These are phyloP conservation scores for Galaxias olidus DNA, from an alignment of 2,797 vertebrate species.

Conservation along the genomic window DNA sequence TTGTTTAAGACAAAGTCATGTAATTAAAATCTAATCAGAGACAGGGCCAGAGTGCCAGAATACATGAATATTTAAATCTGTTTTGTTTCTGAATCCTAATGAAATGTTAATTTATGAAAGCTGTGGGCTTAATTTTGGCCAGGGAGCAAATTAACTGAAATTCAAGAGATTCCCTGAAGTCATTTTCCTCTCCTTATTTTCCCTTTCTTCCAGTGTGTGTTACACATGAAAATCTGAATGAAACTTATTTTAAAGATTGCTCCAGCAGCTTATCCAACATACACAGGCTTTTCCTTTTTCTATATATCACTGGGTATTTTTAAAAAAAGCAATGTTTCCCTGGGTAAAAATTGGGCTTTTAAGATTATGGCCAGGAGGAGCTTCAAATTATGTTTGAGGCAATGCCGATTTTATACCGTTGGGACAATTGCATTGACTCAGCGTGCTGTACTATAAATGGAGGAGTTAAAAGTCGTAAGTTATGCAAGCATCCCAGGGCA, in stretches of 20 bases:
- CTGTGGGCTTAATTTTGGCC: slow-evolving; percentile 63
- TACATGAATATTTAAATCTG: slow-evolving; percentile 71
- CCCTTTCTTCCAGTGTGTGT: slow-evolving; percentile 43
- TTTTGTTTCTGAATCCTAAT: slow-evolving; percentile 68
- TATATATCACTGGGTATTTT: too few species aligned
- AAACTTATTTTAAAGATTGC: slow-evolving; percentile 44
- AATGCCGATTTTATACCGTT: slow-evolving; percentile 11
- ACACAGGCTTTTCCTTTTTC: slow-evolving; percentile 3
- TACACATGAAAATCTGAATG: slow-evolving; percentile 52
- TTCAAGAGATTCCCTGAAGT: slow-evolving; percentile 62
- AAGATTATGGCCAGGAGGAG: slow-evolving; percentile 14
- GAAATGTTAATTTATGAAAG: slow-evolving; percentile 71
- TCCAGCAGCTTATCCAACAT: slow-evolving; percentile 24
- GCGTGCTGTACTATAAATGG: slow-evolving; percentile 26
- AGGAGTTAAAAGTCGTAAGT: slow-evolving; percentile 27
- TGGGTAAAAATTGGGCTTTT: slow-evolving; percentile 16
- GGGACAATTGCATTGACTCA: slow-evolving; percentile 20
- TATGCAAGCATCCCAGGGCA: slow-evolving; percentile 24
- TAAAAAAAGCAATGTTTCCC: slow-evolving; percentile 12
- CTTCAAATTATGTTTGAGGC: slow-evolving; percentile 25
- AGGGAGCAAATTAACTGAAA: slow-evolving; percentile 66
- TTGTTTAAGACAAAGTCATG: slow-evolving; percentile 70
- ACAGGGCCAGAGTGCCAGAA: slow-evolving; percentile 43
- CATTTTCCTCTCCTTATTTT: slow-evolving; percentile 37
- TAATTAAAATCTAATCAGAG: slow-evolving; percentile 73